Evolutionary conservation across 1,140 invertebrate species (phyloP).

Genomic region (Lerema accius): DNA sequence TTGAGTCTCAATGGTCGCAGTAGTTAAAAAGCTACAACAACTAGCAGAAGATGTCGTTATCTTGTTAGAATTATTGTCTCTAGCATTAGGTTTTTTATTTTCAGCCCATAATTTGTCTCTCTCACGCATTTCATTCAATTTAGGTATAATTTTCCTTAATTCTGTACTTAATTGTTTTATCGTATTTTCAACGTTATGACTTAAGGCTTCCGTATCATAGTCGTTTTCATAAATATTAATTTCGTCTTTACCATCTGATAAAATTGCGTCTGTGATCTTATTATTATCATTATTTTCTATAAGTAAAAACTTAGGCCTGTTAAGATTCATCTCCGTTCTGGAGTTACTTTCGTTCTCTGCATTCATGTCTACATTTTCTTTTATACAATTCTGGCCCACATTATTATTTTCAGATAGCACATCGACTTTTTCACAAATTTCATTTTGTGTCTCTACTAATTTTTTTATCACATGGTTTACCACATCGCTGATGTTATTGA

Average conservation of each 20-base stretch:
- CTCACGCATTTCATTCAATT: conserved; percentile 76
- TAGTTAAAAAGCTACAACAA: conserved; percentile 18
- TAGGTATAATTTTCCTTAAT: conserved; percentile 75
- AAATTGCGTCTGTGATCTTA: conserved; percentile 81
- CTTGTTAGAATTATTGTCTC: conserved; percentile 71
- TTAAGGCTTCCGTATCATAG: conserved; percentile 68
- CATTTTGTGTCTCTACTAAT: conserved; percentile 65
- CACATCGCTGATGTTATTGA: conserved; percentile 81
- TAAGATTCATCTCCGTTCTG: conserved; percentile 70
- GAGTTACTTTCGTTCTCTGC: conserved; percentile 70
- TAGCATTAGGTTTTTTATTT: conserved; percentile 50
- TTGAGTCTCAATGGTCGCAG: conserved; percentile 22
- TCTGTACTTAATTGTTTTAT: conserved; percentile 77
- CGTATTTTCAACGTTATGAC: conserved; percentile 73
- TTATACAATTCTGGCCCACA: conserved; percentile 34
- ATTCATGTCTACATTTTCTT: conserved; percentile 56
- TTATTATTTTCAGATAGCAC: conserved; percentile 30
- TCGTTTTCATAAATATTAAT: conserved; percentile 69
- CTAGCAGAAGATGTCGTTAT: conserved; percentile 34
- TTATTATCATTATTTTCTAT: conserved; percentile 66
- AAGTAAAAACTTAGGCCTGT: conserved; percentile 74
- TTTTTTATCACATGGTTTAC: conserved; percentile 80
- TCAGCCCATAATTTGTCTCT: conserved; percentile 67
- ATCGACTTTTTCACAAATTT: conserved; percentile 45
- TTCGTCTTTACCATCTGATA: conserved; percentile 81